Evolutionary conservation across 2,113 vertebrate species (phyloP).

Genomic region (Saccopteryx bilineata): DNA sequence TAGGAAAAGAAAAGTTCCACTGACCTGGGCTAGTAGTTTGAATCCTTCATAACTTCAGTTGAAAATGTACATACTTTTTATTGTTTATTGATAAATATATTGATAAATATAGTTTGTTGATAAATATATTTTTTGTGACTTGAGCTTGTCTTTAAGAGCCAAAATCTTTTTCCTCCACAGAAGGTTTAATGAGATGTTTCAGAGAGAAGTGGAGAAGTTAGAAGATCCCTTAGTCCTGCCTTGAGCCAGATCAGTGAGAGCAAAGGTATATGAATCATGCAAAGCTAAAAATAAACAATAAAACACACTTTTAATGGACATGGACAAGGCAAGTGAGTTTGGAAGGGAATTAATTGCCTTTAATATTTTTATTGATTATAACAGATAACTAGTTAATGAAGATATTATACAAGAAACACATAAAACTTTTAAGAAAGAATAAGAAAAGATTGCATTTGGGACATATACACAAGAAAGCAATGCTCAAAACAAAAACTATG

Average conservation of each 20-base stretch:
- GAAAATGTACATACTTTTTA: background rate
- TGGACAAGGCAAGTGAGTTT: background rate
- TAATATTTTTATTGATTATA: background rate
- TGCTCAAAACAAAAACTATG: background rate
- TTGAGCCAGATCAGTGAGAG: background rate
- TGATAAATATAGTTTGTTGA: background rate
- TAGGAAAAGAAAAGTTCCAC: background rate
- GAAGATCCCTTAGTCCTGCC: background rate
- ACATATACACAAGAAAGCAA: background rate
- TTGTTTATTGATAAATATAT: background rate
- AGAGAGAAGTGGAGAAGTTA: background rate
- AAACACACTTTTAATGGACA: background rate
- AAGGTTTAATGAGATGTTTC: background rate
- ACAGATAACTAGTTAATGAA: conserved; percentile 67
- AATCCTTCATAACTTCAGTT: background rate
- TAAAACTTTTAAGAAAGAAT: conserved; percentile 41
- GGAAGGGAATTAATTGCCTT: background rate
- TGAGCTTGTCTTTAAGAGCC: background rate
- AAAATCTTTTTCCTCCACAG: background rate
- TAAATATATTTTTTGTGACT: background rate
- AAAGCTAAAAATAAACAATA: background rate
- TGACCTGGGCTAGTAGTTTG: background rate
- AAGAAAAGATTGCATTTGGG: background rate
- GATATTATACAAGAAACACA: conserved; percentile 68
- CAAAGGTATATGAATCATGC: background rate